Base-by-base conservation (phyloP, 2,888 invertebrate genomes). In the Gonocerus acuteangulatus region DNA sequence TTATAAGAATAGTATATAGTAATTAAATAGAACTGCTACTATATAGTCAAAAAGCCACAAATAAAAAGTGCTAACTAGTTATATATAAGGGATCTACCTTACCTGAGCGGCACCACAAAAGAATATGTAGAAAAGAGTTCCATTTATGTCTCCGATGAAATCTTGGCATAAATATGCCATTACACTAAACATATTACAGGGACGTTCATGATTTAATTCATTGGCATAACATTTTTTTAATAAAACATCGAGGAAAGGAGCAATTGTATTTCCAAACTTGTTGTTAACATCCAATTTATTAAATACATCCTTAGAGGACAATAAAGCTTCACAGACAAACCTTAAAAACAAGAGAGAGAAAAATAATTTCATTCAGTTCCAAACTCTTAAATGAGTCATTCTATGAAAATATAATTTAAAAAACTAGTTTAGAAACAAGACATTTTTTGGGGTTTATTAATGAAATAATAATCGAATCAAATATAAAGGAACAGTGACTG, bases 21-120 rank as follows among this genome's bases (percentile, higher is more conserved):
- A n/a, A n/a, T n/a, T n/a, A n/a, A n/a, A n/a, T n/a, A n/a, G n/a
- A n/a, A n/a, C n/a, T n/a, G n/a, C n/a, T n/a, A n/a, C n/a, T n/a
- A n/a, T n/a, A n/a, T n/a, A n/a, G n/a, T n/a, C n/a, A n/a, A n/a
- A n/a, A n/a, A n/a, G n/a, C n/a, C n/a, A n/a, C n/a, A n/a, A n/a
- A n/a, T n/a, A n/a, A n/a, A n/a, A n/a, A n/a, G n/a, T n/a, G n/a
- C n/a, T n/a, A n/a, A n/a, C n/a, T n/a, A n/a, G n/a, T n/a, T n/a
- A n/a, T n/a, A n/a, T n/a, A n/a, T n/a, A n/a, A n/a, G n/a, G n/a
- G n/a, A n/a, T n/a, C n/a, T 42, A 42, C 13, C 23, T 42, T 1
- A 47, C 57, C 57, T 45, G 57, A 11, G 57, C 44, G 9, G 57
- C 57, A 6, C 57, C 57, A 18, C 23, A 32, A 18, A 57, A 57